Base-by-base conservation (phyloP, 1,140 invertebrate species). In the Drosophila lacteicornis region DNA sequence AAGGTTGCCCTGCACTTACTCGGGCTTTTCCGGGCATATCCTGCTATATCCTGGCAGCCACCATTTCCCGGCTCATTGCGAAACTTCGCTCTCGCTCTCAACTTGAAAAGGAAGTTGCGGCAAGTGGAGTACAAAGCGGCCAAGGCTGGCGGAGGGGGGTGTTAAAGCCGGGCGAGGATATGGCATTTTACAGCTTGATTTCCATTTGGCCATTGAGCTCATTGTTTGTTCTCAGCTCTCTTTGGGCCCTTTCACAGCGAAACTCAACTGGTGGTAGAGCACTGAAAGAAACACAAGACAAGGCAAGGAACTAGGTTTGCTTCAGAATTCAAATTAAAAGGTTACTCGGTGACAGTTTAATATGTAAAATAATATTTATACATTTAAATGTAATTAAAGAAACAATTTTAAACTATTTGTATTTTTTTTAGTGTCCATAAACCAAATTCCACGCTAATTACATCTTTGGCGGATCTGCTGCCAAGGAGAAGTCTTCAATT, bases 121-220 rank as follows among this genome's bases (percentile, higher is more conserved):
- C 50, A 55, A 68, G 65, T 66, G 47, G 38, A 53, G 62, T 45
- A 47, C 38, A 22, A 36, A 42, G 15, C 13, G 8, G 15, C 7
- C 12, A 12, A 30, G 15, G n/a, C 11, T 27, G 27, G 27, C 27
- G 27, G 5, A 5, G 25, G 43, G 2, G 6, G 60, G 19, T n/a
- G 30, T 17, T 2, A 25, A 8, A 17, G 4, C 19, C 11, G 25
- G 25, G 15, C 22, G 8, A 36, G 43, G 36, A 71, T 38, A 22
- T 60, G 69, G 70, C 70, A 69, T 73, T 78, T 86, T 82, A 71
- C 67, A 80, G 84, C 80, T 79, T 79, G 71, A 82, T 76, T 86
- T 83, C 67, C 76, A 88, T 88, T 87, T 79, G 67, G 63, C 55
- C 66, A 71, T 66, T 62, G 71, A 73, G 80, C 58, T 67, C 71